Evolutionary conservation across 1,140 invertebrate species (phyloP), one percentile per base, ranked within the genome.

Genomic region (Holotrichia oblita): DNA sequence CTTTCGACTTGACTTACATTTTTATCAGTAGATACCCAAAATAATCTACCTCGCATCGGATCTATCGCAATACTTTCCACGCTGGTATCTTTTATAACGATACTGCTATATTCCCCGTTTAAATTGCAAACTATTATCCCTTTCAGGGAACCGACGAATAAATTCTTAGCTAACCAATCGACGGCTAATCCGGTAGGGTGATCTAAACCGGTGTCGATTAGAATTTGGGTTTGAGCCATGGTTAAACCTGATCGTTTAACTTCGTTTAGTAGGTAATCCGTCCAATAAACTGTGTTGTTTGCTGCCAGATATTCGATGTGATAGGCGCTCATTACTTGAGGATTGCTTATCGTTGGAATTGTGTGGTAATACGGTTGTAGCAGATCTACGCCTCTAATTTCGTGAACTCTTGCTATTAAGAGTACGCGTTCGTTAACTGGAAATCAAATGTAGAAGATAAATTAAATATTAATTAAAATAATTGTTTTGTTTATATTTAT

Each of bases 371-470:
- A 91, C 0, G 93, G 92, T 84, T 92, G 90, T 59, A 91, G 88
- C 40, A 96, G 85, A 85, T 96, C 94, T 42, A 97, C 93, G 12
- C 95, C 95, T 64, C 95, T 90, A 79, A 97, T 94, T 87, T 96
- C 95, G 83, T 93, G 93, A 22, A 89, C 87, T 79, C 92, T 89
- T 10, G 93, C 92, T 83, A 95, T 93, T 77, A 97, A 87, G 69
- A 97, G 85, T 42, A 96, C 91, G 79, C 91, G 91, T 83, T 95
- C 93, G 86, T 95, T 94, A 44, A 89, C 92, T 94, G 86, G 87
- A 83, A 72, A 87, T 85, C 20, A 55, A 55, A 17, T 34, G 4
- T 34, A 34, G 85, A 83, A 86, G 87, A 87, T 20, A 3, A 27
- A 6, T 22, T 4, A 44, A 44, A n/a, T 41, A 42, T 4, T 42